These are phyloP conservation scores for Montifringilla adamsi DNA, from an alignment of 2,113 vertebrate genomes.

Conservation along the genomic window DNA sequence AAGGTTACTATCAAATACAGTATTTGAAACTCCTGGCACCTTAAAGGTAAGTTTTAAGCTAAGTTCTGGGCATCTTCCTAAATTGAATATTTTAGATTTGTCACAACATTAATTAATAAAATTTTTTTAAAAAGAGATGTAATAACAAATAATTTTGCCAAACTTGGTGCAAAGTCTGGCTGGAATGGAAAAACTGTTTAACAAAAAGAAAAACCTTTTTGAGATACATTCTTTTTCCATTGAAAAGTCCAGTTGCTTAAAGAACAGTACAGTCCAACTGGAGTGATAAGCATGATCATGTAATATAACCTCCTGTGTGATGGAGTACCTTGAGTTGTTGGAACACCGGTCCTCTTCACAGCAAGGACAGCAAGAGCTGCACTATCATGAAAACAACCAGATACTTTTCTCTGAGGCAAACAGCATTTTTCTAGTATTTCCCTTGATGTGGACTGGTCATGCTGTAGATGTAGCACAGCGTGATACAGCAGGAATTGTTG, in stretches of 20 bases:
- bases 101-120: background rate
- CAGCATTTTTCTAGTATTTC: background rate
- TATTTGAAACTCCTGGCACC: background rate
- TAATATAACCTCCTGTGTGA: background rate
- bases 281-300: background rate
- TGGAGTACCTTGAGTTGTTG: background rate
- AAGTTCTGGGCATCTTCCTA: background rate
- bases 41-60: background rate
- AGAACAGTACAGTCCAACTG: background rate
- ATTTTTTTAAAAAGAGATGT: background rate
- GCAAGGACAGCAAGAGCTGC: background rate
- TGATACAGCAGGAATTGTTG: background rate
- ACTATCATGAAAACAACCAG: background rate
- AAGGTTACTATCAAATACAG: background rate
- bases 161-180: background rate
- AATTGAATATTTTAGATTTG: background rate
- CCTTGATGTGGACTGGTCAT: background rate
- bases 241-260: background rate
- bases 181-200: background rate
- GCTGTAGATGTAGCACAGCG: accelerated
- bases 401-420: background rate
- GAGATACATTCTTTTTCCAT: background rate
- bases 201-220: background rate
- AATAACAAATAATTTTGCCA: background rate
- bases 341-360: background rate